Conservation (phyloP, 2,797 vertebrate species). For the Odontamblyopus rebecca region DNA sequence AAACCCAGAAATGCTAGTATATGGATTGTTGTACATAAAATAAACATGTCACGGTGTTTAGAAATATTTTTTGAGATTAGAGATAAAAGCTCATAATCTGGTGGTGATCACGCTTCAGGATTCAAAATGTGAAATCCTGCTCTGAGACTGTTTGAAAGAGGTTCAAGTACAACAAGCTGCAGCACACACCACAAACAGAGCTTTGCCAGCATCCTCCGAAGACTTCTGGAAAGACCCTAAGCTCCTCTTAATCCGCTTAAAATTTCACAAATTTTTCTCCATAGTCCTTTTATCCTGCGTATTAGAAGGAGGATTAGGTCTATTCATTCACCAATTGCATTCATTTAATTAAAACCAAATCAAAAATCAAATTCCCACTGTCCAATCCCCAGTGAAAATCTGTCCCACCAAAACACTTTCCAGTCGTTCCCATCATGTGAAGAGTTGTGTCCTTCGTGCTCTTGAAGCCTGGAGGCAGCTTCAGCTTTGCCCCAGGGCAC, state of each 20-base stretch:
- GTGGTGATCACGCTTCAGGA: too few species aligned
- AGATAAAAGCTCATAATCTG: too few species aligned
- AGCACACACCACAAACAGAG: neutral
- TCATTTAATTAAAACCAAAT: slow-evolving; percentile 51
- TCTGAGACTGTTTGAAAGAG: neutral
- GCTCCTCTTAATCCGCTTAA: slow-evolving; percentile 3
- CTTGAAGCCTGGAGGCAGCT: slow-evolving; percentile 34
- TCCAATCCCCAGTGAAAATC: slow-evolving; percentile 3
- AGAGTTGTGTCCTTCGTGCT: slow-evolving; percentile 36
- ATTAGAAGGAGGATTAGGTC: slow-evolving; percentile 45
- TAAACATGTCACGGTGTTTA: too few species aligned
- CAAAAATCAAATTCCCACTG: slow-evolving; percentile 19
- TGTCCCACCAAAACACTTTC: slow-evolving; percentile 12
- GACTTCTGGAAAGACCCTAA: slow-evolving; percentile 12
- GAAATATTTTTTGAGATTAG: too few species aligned
- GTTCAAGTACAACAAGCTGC: neutral
- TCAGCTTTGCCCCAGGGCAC: slow-evolving; percentile 25
- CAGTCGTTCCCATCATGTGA: slow-evolving; percentile 24
- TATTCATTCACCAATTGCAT: slow-evolving; percentile 33
- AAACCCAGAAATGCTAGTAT: too few species aligned
- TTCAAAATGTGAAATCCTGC: neutral
- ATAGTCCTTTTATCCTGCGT: slow-evolving; percentile 45
- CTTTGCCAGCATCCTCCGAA: slow-evolving; percentile 2
- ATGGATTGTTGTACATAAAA: too few species aligned
- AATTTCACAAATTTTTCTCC: slow-evolving; percentile 25